A percentile compares a stretch with the other conserved stretches of the same genome.
Conservation (phyloP, 92 coral and sea anemone species). For the Zoanthus sansibaricus region DNA sequence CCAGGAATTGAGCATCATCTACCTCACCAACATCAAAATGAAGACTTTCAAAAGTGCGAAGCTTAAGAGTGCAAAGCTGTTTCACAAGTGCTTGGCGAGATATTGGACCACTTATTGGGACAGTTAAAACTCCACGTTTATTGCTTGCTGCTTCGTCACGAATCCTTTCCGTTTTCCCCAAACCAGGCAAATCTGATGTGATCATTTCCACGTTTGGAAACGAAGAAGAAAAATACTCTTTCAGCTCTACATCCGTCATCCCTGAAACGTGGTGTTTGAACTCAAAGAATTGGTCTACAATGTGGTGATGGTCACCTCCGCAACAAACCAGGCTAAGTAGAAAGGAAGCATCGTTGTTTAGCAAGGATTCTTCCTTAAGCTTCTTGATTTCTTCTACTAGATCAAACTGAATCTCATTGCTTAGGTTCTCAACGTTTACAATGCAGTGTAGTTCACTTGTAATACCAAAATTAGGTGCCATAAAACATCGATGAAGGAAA, state of each 20-base stretch:
- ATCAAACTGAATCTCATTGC: slow-evolving; percentile 88
- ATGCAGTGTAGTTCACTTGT: slow-evolving; percentile 79
- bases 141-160: slow-evolving; percentile 64
- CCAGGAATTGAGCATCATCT: slow-evolving; percentile 80
- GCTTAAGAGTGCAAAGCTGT: slow-evolving; percentile 61
- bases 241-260: slow-evolving; percentile 81
- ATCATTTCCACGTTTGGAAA: slow-evolving; percentile 83
- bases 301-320: slow-evolving; percentile 92
- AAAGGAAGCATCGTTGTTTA: slow-evolving; percentile 52
- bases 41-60: slow-evolving; percentile 69
- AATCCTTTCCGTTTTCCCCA: slow-evolving; percentile 89
- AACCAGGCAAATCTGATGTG: slow-evolving; percentile 92
- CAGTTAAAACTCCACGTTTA: slow-evolving; percentile 63
- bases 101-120: slow-evolving; percentile 94
- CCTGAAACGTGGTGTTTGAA: slow-evolving; percentile 82
- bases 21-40: slow-evolving; percentile 93
- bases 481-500: slow-evolving; percentile 84
- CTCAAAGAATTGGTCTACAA: slow-evolving; percentile 86
- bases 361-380: slow-evolving; percentile 30
- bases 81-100: slow-evolving; percentile 69
- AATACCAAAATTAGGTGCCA: slow-evolving; percentile 62
- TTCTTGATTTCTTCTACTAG: slow-evolving; percentile 77
- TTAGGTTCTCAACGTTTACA: slow-evolving; percentile 90
- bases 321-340: slow-evolving; percentile 87
- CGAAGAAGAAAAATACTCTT: slow-evolving; percentile 45